Conservation (phyloP, 2,888 invertebrate genomes). For the Acanthoscelides obtectus region DNA sequence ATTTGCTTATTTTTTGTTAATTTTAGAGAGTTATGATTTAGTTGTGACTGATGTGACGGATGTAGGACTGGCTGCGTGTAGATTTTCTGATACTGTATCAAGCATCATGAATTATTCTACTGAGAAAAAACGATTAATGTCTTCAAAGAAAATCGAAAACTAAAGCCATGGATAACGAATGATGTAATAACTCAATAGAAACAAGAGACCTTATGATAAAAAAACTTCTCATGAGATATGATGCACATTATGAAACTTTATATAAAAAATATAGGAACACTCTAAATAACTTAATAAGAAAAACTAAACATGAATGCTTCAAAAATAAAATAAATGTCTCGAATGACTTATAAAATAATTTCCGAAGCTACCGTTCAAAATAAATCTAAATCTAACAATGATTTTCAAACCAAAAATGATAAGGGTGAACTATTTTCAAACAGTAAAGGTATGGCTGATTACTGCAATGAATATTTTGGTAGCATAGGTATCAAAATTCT, state of each 20-base stretch:
- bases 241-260: background rate
- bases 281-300: background rate
- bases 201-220: background rate
- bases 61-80: too few relatives aligned
- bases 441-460: conserved; percentile 9
- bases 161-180: background rate
- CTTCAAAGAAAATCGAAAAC: background rate
- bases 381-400: background rate
- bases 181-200: background rate
- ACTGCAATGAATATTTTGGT: conserved; percentile 10
- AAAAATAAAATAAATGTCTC: background rate
- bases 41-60: background rate
- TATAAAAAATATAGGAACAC: background rate
- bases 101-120: background rate
- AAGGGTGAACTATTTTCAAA: conserved; percentile 1
- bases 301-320: background rate
- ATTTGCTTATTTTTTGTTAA: too few relatives aligned
- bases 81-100: conserved; percentile 2
- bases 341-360: background rate
- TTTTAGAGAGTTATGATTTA: too few relatives aligned
- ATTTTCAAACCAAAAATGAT: conserved; percentile 3
- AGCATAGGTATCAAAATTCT: conserved; percentile 8
- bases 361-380: background rate
- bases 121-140: background rate
- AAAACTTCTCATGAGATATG: background rate